phyloP scores from a whole-genome alignment of 2,113 vertebrate genomes.

The Upupa epops region DNA sequence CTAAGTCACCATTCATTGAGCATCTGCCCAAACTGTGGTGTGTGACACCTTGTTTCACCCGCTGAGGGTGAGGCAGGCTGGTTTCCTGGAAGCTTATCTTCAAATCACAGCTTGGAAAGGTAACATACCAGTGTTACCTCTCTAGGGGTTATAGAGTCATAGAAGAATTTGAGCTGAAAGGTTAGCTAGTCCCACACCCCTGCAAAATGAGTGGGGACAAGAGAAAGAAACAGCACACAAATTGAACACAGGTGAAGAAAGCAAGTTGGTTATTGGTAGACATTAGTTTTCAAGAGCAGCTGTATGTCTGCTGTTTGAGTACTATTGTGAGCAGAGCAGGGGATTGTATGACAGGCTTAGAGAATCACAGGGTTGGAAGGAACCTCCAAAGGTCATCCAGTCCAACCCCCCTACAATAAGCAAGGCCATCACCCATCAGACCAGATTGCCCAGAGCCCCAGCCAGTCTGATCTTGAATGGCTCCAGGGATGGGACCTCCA shows the following conservation, averaged over 20 bases:
- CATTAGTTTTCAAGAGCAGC: not conserved
- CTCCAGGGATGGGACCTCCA: too few species aligned
- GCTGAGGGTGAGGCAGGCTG: not conserved
- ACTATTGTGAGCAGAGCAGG: not conserved
- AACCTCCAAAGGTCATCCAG: too few species aligned
- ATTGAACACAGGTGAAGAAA: not conserved
- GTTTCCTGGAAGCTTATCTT: not conserved
- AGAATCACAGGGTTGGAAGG: too few species aligned
- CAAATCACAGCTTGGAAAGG: not conserved
- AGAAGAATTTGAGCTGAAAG: not conserved
- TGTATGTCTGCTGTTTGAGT: not conserved
- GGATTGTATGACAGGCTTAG: not conserved
- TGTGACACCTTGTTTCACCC: not conserved
- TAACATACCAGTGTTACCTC: not conserved
- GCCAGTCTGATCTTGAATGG: too few species aligned
- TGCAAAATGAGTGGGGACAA: not conserved
- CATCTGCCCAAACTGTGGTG: not conserved
- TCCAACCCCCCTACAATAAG: too few species aligned
- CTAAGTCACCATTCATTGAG: not conserved
- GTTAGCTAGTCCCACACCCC: not conserved
- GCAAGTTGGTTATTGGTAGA: not conserved
- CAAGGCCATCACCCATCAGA: too few species aligned
- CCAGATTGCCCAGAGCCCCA: too few species aligned
- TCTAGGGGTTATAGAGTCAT: not conserved
- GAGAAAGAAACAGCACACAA: not conserved